Percentiles rank a stretch among this genome's conserved stretches.
Evolutionary conservation across 2,888 invertebrate species (phyloP).

Genomic region (Idaea biselata): DNA sequence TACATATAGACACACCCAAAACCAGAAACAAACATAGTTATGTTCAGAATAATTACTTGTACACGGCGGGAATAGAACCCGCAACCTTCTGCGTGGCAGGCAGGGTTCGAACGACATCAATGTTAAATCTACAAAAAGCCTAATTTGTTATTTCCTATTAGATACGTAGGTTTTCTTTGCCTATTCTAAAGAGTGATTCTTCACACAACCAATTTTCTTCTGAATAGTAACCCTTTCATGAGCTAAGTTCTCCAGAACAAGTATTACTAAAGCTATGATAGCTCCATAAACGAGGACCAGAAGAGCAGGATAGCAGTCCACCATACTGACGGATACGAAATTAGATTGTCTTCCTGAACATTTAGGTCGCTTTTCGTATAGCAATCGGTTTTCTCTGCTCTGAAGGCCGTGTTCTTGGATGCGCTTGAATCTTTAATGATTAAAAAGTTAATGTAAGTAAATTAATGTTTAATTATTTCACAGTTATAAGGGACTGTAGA

Average conservation of each 20-base stretch:
- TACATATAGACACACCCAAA: too few relatives aligned
- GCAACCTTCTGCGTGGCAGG: too few relatives aligned
- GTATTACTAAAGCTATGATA: slow-evolving; percentile 43
- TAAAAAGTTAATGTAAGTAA: neutral
- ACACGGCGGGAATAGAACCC: too few relatives aligned
- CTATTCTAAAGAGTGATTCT: neutral
- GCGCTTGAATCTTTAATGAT: slow-evolving; percentile 57
- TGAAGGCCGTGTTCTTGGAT: slow-evolving; percentile 80
- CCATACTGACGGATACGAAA: slow-evolving; percentile 84
- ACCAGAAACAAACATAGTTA: too few relatives aligned
- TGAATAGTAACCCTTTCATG: slow-evolving; percentile 37
- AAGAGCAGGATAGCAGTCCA: slow-evolving; percentile 79
- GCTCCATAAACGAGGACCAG: slow-evolving; percentile 60
- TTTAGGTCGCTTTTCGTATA: slow-evolving; percentile 83
- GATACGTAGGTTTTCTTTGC: neutral
- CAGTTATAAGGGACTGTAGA: too few relatives aligned
- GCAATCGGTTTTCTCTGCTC: slow-evolving; percentile 76
- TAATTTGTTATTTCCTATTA: too few relatives aligned
- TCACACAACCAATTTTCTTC: slow-evolving; percentile 26
- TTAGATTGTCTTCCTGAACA: slow-evolving; percentile 81
- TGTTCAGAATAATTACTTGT: too few relatives aligned
- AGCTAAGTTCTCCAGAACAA: slow-evolving; percentile 48
- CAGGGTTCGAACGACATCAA: too few relatives aligned
- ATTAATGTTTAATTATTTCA: neutral
- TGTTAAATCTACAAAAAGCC: too few relatives aligned